These are phyloP conservation scores for Rugalucina vietnamica DNA, from an alignment of 2,888 invertebrate species.

Conservation along the genomic window DNA sequence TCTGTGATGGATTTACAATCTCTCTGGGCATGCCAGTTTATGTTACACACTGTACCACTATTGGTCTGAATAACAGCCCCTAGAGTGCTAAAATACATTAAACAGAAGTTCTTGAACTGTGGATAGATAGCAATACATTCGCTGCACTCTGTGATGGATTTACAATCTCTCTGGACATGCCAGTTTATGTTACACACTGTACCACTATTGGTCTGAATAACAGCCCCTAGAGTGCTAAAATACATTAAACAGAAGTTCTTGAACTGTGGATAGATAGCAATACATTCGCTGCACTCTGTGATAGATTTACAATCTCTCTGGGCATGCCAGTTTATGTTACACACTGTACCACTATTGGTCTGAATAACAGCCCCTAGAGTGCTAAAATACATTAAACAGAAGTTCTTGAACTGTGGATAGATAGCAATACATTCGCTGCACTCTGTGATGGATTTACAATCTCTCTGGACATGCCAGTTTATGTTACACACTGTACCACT, in stretches of 20 bases:
- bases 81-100: too few relatives aligned
- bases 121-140: constrained; percentile 94
- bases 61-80: too few relatives aligned
- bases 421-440: too few relatives aligned
- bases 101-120: constrained; percentile 87
- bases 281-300: constrained; percentile 92
- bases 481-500: constrained; percentile 48
- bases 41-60: too few relatives aligned
- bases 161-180: constrained; percentile 86
- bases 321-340: constrained; percentile 63
- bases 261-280: constrained; percentile 92
- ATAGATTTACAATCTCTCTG: constrained; percentile 88
- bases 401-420: too few relatives aligned
- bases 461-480: constrained; percentile 62
- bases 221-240: background rate
- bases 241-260: too few relatives aligned
- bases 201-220: constrained; percentile 16
- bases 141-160: constrained; percentile 91
- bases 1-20: too few relatives aligned
- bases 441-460: too few relatives aligned
- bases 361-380: background rate
- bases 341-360: constrained; percentile 31
- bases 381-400: constrained; percentile 12
- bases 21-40: too few relatives aligned
- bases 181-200: constrained; percentile 60